A percentile compares a stretch with the other conserved stretches of the same genome.
Evolutionary conservation across 1,140 invertebrate genomes (phyloP).

Genomic region (Penaeus indicus): DNA sequence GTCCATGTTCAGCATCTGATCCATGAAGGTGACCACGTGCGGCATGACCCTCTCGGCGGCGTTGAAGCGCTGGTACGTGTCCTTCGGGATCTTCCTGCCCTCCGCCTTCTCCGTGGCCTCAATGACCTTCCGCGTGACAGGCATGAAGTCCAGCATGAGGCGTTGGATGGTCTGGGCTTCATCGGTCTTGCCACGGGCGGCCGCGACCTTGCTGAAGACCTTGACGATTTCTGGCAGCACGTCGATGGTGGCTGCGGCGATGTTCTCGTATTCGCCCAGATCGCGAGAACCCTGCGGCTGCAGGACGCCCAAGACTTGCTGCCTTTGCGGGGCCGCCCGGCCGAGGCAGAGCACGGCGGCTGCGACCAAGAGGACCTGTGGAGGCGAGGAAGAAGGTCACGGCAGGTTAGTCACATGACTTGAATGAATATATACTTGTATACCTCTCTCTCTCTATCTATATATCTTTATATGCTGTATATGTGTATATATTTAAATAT

Average conservation of each 20-base stretch:
- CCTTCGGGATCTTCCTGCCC: background rate
- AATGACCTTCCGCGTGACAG: constrained; percentile 3
- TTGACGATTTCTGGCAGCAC: background rate
- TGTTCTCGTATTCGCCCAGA: background rate
- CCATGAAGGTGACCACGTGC: background rate
- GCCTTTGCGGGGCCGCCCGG: no score
- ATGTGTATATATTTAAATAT: no score
- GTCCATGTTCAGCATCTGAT: background rate
- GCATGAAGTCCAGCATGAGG: background rate
- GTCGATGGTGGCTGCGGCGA: background rate
- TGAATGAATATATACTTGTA: no score
- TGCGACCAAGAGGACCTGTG: no score
- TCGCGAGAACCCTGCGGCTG: background rate
- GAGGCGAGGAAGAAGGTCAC: no score
- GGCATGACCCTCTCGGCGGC: constrained; percentile 17
- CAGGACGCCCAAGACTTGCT: no score
- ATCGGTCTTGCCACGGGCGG: background rate
- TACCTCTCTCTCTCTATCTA: no score
- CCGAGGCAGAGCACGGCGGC: no score
- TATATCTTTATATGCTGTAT: no score
- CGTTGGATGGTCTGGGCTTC: background rate
- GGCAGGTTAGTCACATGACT: no score
- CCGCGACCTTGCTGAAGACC: background rate
- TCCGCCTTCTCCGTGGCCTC: background rate
- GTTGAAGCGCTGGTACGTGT: background rate